Evolutionary conservation across 2,797 vertebrate species (phyloP).

Genomic region (Poecilia velifera): DNA sequence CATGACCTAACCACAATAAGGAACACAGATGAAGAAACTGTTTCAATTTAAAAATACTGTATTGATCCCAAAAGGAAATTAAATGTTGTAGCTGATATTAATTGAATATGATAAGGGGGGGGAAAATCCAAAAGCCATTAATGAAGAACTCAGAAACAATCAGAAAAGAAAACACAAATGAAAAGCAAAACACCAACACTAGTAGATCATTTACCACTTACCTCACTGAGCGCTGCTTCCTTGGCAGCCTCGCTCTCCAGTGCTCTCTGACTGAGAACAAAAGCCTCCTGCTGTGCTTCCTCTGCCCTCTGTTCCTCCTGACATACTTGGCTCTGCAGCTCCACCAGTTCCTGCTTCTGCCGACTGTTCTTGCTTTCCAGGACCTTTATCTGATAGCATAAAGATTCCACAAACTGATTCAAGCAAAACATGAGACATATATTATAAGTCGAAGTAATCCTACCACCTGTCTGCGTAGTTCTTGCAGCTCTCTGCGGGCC

Average conservation of each 20-base stretch:
- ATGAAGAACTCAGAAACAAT: neutral
- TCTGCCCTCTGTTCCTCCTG: slow-evolving; percentile 79
- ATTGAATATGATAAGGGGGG: too few relatives aligned
- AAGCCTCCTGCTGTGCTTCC: slow-evolving; percentile 72
- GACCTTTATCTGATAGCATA: slow-evolving; percentile 78
- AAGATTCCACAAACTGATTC: slow-evolving; percentile 16
- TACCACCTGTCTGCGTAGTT: slow-evolving; percentile 83
- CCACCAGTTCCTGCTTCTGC: slow-evolving; percentile 74
- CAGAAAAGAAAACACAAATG: neutral
- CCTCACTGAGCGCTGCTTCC: slow-evolving; percentile 82
- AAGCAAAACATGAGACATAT: slow-evolving; percentile 31
- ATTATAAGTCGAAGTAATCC: slow-evolving; percentile 10
- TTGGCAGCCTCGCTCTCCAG: slow-evolving; percentile 77
- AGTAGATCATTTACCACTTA: slow-evolving; percentile 40
- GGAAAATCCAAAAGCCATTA: neutral
- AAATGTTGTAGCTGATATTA: too few relatives aligned
- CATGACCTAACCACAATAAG: neutral
- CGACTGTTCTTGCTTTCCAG: slow-evolving; percentile 78
- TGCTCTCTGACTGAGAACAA: slow-evolving; percentile 75
- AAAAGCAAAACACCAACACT: neutral
- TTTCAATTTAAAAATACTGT: too few relatives aligned
- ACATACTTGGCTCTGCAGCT: slow-evolving; percentile 76
- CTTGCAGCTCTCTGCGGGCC: slow-evolving; percentile 80
- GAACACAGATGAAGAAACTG: neutral
- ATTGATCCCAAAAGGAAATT: neutral